phyloP scores from a whole-genome alignment of 2,888 invertebrate species.

The Cyclophora punctaria region DNA sequence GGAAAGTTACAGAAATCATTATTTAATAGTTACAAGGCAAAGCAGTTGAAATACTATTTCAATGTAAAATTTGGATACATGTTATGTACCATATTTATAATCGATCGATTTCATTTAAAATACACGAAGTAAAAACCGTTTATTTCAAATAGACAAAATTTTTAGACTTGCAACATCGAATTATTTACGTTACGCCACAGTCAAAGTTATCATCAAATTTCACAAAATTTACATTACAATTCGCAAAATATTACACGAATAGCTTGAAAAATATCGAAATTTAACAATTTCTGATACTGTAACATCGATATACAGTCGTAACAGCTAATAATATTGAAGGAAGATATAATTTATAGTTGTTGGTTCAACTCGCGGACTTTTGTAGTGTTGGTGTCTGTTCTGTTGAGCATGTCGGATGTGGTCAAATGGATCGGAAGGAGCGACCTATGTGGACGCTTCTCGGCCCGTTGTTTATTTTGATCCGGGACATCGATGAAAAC shows the following conservation, averaged over 20 bases:
- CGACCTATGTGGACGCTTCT: slow-evolving; percentile 53
- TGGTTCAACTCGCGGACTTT: not conserved
- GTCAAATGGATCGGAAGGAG: slow-evolving; percentile 60
- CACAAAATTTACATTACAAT: not conserved
- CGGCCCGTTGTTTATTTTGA: slow-evolving; percentile 35
- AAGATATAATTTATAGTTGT: not conserved
- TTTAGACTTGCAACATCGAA: slow-evolving; percentile 30
- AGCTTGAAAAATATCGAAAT: not conserved
- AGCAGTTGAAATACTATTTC: no score
- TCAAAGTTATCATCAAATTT: not conserved
- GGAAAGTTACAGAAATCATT: no score
- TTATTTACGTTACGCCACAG: slow-evolving; percentile 27
- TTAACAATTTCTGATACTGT: not conserved
- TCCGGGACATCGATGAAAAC: slow-evolving; percentile 30
- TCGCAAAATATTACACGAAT: no score
- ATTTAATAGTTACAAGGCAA: no score
- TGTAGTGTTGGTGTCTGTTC: slow-evolving; percentile 12
- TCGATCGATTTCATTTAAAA: no score
- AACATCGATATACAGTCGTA: not conserved
- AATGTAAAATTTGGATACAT: no score
- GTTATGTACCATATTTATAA: no score
- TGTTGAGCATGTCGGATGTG: slow-evolving; percentile 52
- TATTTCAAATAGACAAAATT: slow-evolving; percentile 31
- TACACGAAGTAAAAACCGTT: slow-evolving; percentile 28
- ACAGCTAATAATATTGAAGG: not conserved